These are phyloP conservation scores for Ferdinandea cuprea DNA, from an alignment of 2,888 invertebrate species.

Conservation along the genomic window DNA sequence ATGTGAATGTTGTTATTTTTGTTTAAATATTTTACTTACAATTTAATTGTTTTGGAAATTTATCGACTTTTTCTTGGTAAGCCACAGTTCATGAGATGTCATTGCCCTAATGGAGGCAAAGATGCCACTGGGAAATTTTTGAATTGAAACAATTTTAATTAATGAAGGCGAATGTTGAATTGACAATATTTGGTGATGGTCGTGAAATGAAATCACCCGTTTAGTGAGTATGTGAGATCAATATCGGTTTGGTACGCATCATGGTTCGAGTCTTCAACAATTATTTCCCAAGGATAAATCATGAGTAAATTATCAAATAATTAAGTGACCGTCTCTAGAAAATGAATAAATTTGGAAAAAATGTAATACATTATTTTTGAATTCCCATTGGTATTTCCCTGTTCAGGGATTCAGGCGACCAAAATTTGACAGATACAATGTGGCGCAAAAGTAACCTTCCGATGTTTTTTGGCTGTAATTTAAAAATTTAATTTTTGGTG, in stretches of 20 bases:
- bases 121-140: background rate
- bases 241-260: background rate
- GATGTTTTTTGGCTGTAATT: too few relatives aligned
- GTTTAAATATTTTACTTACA: background rate
- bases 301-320: too few relatives aligned
- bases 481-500: too few relatives aligned
- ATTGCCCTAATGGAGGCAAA: background rate
- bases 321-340: too few relatives aligned
- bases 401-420: too few relatives aligned
- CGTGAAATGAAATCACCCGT: constrained; percentile 4
- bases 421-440: too few relatives aligned
- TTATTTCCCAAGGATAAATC: too few relatives aligned
- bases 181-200: background rate
- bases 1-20: background rate
- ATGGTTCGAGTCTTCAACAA: too few relatives aligned
- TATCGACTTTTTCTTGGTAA: background rate
- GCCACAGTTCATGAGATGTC: background rate
- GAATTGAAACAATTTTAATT: constrained; percentile 12
- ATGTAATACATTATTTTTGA: too few relatives aligned
- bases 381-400: too few relatives aligned
- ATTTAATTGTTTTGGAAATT: background rate
- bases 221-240: background rate
- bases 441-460: too few relatives aligned
- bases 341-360: too few relatives aligned
- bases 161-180: background rate